Evolutionary conservation across 2,113 vertebrate genomes (phyloP).

Genomic region (Anoura caudifer): DNA sequence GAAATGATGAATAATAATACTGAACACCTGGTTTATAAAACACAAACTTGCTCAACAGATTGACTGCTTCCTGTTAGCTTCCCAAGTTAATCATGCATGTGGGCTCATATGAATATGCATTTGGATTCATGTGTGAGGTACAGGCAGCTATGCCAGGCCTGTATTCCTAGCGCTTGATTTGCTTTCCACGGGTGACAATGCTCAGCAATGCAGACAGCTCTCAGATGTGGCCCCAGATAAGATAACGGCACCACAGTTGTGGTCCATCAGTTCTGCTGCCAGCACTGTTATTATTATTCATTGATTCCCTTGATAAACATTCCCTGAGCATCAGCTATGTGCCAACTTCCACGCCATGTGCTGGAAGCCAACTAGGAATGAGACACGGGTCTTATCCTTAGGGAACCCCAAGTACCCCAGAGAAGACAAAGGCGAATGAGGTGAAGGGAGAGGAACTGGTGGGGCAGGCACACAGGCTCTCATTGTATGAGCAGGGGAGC

Average conservation of each 20-base stretch:
- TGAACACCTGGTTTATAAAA: constrained; percentile 75
- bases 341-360: background rate
- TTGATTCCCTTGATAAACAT: background rate
- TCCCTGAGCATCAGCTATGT: background rate
- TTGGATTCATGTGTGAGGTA: background rate
- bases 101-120: constrained; percentile 49
- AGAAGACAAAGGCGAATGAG: background rate
- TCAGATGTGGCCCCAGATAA: background rate
- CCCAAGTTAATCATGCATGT: constrained; percentile 61
- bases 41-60: constrained; percentile 74
- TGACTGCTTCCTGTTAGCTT: constrained; percentile 72
- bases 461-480: fast-evolving
- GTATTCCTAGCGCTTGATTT: background rate
- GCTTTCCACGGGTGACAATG: background rate
- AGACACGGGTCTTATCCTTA: background rate
- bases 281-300: background rate
- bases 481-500: background rate
- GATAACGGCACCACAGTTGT: background rate
- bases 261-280: background rate
- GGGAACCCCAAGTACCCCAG: background rate
- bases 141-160: background rate
- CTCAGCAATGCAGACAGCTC: background rate
- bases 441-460: background rate
- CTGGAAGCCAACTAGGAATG: background rate
- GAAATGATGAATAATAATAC: constrained; percentile 74